Evolutionary conservation across 2,888 invertebrate species (phyloP).

Genomic region (Electrophaes corylata): DNA sequence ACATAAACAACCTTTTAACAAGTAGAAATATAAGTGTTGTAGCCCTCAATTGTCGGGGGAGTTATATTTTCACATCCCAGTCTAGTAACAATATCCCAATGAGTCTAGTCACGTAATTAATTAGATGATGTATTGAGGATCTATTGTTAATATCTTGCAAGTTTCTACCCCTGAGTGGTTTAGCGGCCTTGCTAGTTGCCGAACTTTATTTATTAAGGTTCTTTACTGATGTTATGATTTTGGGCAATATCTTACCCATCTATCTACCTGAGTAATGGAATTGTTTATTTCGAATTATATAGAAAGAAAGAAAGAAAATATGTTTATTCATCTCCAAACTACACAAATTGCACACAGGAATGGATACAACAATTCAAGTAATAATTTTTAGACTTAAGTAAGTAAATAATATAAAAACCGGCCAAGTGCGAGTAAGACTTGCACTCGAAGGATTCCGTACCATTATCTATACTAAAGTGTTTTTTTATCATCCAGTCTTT

Average conservation of each 20-base stretch:
- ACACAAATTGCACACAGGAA: too few relatives aligned
- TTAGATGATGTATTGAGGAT: slow-evolving; percentile 49
- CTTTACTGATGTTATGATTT: slow-evolving; percentile 16
- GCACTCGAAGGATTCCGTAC: too few relatives aligned
- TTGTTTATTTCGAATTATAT: neutral
- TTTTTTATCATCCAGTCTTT: too few relatives aligned
- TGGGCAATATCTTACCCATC: neutral
- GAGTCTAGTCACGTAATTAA: slow-evolving; percentile 60
- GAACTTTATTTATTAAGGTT: slow-evolving; percentile 35
- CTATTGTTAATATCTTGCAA: slow-evolving; percentile 49
- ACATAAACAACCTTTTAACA: too few relatives aligned
- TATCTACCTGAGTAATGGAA: neutral
- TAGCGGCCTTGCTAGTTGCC: slow-evolving; percentile 24
- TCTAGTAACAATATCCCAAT: slow-evolving; percentile 31
- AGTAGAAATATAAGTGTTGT: neutral
- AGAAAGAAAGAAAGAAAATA: too few relatives aligned
- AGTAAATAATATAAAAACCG: too few relatives aligned
- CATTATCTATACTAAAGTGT: too few relatives aligned
- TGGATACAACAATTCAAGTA: too few relatives aligned
- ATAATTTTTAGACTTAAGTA: too few relatives aligned
- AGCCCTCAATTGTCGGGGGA: neutral
- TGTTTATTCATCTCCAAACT: too few relatives aligned
- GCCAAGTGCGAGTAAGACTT: too few relatives aligned
- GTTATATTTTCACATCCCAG: neutral
- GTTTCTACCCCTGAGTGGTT: slow-evolving; percentile 39